Conservation (phyloP, 53 echinoderm and acorn worm genomes). For the Astropecten irregularis region DNA sequence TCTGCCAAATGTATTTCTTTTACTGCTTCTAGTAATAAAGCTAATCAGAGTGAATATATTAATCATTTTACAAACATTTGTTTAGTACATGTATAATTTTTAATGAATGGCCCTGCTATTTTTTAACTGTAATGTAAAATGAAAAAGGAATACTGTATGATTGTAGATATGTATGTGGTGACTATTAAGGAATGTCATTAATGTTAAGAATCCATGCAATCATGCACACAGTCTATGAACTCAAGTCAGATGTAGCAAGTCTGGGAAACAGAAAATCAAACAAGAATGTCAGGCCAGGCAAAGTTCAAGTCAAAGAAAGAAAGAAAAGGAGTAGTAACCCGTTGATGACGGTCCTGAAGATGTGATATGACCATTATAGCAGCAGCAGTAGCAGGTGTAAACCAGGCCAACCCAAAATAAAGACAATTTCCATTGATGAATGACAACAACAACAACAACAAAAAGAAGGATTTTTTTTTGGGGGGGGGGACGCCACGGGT, state of each 20-base stretch:
- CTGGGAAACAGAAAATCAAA: neutral
- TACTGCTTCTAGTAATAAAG: too few relatives aligned
- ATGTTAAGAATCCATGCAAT: conserved; percentile 20
- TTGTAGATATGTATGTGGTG: too few relatives aligned
- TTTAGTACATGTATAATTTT: too few relatives aligned
- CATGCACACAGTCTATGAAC: conserved; percentile 11
- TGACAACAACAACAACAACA: neutral
- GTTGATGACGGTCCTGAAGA: conserved; percentile 59
- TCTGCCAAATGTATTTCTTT: too few relatives aligned
- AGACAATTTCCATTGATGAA: conserved; percentile 45
- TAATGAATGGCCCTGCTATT: too few relatives aligned
- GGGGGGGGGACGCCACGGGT: too few relatives aligned
- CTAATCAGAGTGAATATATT: too few relatives aligned
- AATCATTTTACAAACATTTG: too few relatives aligned
- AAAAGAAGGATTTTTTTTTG: too few relatives aligned
- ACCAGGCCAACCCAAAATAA: conserved; percentile 46
- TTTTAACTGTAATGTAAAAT: too few relatives aligned
- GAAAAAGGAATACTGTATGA: too few relatives aligned
- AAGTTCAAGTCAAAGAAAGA: conserved; percentile 42
- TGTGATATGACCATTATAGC: conserved; percentile 37
- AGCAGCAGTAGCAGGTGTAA: conserved; percentile 45
- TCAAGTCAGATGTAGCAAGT: neutral
- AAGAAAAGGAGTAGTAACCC: conserved; percentile 63
- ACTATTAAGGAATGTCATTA: too few relatives aligned
- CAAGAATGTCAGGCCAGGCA: conserved; percentile 17